Evolutionary conservation across 2,797 vertebrate genomes (phyloP).

Genomic region (Vultur gryphus): DNA sequence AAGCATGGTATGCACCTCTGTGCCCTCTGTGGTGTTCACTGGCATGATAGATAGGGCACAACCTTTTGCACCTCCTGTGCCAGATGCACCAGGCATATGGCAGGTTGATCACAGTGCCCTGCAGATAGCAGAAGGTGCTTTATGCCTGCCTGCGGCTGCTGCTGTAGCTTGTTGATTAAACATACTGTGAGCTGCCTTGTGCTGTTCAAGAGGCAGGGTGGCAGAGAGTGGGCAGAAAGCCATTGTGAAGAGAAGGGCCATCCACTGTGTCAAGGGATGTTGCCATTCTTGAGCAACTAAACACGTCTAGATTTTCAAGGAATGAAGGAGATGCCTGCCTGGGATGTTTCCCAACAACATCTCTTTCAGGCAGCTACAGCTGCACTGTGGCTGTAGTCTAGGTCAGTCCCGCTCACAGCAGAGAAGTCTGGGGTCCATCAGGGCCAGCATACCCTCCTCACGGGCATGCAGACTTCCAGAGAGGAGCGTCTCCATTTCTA

Average conservation of each 20-base stretch:
- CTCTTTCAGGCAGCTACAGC: neutral
- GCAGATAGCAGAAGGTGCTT: neutral
- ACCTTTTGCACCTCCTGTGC: neutral
- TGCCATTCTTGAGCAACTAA: neutral
- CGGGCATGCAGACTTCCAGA: neutral
- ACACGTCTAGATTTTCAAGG: neutral
- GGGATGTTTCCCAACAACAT: neutral
- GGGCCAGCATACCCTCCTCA: neutral
- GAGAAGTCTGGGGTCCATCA: neutral
- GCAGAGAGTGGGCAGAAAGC: neutral
- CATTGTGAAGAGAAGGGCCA: neutral
- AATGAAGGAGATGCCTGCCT: neutral
- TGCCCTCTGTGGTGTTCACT: neutral
- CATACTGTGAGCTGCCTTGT: neutral
- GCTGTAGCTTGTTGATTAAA: neutral
- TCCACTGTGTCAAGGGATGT: no score
- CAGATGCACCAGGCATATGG: neutral
- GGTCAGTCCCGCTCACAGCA: neutral
- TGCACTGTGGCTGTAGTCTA: accelerated
- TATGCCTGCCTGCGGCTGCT: accelerated
- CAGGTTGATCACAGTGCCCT: neutral
- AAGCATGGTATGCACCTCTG: neutral
- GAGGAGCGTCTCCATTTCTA: neutral
- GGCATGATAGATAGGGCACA: neutral
- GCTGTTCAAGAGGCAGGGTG: neutral